phyloP scores from a whole-genome alignment of 2,888 invertebrate genomes.

The Gibbula magus region DNA sequence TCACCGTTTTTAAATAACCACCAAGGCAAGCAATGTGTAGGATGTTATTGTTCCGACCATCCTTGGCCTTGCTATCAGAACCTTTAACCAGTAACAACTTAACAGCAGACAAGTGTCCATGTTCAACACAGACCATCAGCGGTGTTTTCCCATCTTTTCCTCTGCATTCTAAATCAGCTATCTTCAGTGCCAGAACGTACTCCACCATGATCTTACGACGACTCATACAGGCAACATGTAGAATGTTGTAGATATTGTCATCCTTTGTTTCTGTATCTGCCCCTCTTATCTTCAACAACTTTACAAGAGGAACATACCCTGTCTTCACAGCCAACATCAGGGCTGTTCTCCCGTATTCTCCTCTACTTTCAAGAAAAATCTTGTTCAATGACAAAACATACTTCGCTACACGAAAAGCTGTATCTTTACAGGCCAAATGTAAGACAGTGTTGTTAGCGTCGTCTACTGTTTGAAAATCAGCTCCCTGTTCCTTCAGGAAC shows the following conservation, averaged over 20 bases:
- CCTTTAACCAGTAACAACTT: no score
- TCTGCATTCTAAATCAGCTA: no score
- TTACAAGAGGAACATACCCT: neutral
- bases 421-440: neutral
- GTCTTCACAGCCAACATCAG: neutral
- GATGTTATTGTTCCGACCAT: no score
- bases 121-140: no score
- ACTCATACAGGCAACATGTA: neutral
- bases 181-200: no score
- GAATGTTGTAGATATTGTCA: neutral
- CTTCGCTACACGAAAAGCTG: neutral
- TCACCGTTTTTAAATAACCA: no score
- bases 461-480: neutral
- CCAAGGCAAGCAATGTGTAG: no score
- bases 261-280: neutral
- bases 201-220: no score
- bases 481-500: neutral
- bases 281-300: neutral
- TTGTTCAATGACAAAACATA: neutral
- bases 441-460: neutral
- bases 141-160: no score
- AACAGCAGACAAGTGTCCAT: no score
- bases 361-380: neutral
- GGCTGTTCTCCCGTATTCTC: neutral
- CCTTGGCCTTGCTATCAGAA: no score